Percentiles rank a stretch among this genome's conserved stretches.
Evolutionary conservation across 2,888 invertebrate species (phyloP).

Genomic region (Ephialtes manifestator): DNA sequence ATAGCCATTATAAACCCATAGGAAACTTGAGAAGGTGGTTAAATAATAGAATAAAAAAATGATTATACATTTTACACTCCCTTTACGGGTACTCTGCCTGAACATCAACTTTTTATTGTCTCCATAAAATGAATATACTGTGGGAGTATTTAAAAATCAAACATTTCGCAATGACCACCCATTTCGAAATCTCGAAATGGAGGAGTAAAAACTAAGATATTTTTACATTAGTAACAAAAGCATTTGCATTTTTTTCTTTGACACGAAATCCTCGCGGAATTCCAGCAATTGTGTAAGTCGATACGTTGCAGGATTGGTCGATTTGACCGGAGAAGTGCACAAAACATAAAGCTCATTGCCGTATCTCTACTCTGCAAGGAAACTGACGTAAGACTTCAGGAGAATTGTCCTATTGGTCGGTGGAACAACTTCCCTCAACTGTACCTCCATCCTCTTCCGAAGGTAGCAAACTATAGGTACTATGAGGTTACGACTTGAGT

Average conservation of each 20-base stretch:
- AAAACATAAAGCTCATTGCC: conserved; percentile 16
- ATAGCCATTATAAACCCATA: too few species aligned
- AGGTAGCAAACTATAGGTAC: conserved; percentile 12
- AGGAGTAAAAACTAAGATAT: too few species aligned
- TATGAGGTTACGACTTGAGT: conserved; percentile 4
- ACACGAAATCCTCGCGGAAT: not conserved
- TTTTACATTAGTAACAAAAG: not conserved
- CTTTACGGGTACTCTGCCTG: too few species aligned
- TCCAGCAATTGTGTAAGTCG: not conserved
- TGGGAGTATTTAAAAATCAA: too few species aligned
- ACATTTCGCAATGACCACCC: too few species aligned
- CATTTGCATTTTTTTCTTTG: not conserved
- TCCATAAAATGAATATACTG: too few species aligned
- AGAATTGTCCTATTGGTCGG: conserved; percentile 1
- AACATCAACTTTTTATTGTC: too few species aligned
- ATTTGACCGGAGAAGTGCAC: not conserved
- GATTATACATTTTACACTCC: too few species aligned
- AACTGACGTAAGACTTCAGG: conserved; percentile 9
- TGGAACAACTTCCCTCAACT: conserved; percentile 13
- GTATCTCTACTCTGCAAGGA: not conserved
- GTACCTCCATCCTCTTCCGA: not conserved
- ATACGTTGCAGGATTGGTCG: conserved; percentile 10
- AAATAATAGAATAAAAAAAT: too few species aligned
- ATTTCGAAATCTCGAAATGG: too few species aligned
- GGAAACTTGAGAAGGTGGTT: too few species aligned